Evolutionary conservation across 2,113 vertebrate species (phyloP).

Genomic region (Nanorana parkeri): DNA sequence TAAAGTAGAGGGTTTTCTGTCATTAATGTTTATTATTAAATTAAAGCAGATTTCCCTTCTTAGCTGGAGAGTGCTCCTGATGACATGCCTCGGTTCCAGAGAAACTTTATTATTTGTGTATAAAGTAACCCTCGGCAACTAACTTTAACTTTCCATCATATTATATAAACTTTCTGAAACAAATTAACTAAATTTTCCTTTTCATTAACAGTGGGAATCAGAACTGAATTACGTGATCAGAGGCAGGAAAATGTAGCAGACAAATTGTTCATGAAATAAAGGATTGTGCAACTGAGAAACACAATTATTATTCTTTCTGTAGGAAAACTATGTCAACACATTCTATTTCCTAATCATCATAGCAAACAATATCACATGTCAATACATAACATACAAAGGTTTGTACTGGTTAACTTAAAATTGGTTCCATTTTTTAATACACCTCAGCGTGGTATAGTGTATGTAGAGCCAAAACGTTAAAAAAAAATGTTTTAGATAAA

Average conservation of each 20-base stretch:
- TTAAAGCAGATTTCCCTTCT: conserved; percentile 11
- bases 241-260: background rate
- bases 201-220: background rate
- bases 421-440: too few relatives aligned
- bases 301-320: too few relatives aligned
- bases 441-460: too few relatives aligned
- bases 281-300: background rate
- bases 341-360: too few relatives aligned
- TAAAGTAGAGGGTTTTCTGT: conserved; percentile 18
- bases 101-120: conserved; percentile 35
- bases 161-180: conserved; percentile 19
- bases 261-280: background rate
- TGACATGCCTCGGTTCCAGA: conserved; percentile 16
- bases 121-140: conserved; percentile 26
- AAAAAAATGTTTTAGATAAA: too few relatives aligned
- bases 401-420: too few relatives aligned
- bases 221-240: background rate
- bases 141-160: conserved; percentile 34
- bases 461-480: too few relatives aligned
- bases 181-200: conserved; percentile 22
- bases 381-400: too few relatives aligned
- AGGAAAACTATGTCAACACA: too few relatives aligned
- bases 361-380: too few relatives aligned
- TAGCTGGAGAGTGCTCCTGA: background rate
- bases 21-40: conserved; percentile 39